Conservation (phyloP, 2,888 invertebrate genomes). For the Amiota minor region DNA sequence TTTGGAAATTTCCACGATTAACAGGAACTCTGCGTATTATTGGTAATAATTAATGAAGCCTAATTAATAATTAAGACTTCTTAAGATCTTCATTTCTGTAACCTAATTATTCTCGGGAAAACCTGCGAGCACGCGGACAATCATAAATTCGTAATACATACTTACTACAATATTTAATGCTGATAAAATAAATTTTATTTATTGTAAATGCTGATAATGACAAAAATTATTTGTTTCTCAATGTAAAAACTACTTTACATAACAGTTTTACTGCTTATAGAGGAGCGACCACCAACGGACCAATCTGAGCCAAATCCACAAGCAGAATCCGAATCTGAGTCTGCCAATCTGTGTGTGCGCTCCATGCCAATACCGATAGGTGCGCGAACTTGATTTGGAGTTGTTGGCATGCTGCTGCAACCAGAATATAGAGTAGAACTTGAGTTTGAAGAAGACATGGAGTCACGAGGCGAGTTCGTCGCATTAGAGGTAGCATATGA, state of each 20-base stretch:
- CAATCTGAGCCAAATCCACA: constrained; percentile 88
- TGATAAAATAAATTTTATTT: neutral
- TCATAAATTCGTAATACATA: too few relatives aligned
- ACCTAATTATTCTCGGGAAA: too few relatives aligned
- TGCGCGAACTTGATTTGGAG: constrained; percentile 78
- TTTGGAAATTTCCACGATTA: too few relatives aligned
- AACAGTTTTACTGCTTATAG: constrained; percentile 50
- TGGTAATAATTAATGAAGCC: too few relatives aligned
- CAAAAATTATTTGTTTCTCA: neutral
- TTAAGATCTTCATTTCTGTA: too few relatives aligned
- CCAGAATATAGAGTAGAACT: constrained; percentile 69
- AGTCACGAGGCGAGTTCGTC: constrained; percentile 63
- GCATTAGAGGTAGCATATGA: constrained; percentile 61
- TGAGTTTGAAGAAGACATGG: constrained; percentile 66
- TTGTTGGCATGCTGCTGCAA: constrained; percentile 80
- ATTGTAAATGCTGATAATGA: neutral
- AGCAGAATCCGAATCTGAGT: constrained; percentile 91
- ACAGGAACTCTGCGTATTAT: too few relatives aligned
- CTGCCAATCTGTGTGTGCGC: constrained; percentile 67
- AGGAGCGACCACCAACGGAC: constrained; percentile 72
- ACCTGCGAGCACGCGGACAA: too few relatives aligned
- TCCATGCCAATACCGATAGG: constrained; percentile 58
- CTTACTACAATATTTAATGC: neutral
- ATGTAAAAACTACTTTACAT: neutral
- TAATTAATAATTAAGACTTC: too few relatives aligned